Evolutionary conservation across 2,888 invertebrate species (phyloP).

Genomic region (Trichopoda pennipes): DNA sequence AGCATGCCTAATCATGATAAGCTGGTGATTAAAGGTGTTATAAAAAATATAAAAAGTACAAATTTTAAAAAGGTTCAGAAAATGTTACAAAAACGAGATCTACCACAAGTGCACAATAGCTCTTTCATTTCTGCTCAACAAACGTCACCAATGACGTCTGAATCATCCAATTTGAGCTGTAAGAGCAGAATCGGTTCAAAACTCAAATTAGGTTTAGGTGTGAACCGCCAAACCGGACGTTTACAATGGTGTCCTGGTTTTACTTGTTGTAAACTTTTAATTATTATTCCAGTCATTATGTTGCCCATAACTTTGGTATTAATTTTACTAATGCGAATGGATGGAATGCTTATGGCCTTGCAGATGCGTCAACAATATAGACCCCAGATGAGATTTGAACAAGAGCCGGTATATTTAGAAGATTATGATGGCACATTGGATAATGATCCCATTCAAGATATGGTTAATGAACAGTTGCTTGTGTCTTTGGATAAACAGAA

Average conservation of each 20-base stretch:
- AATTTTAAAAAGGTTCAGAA: constrained; percentile 36
- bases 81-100: constrained; percentile 60
- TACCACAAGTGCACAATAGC: constrained; percentile 73
- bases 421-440: constrained; percentile 72
- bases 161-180: constrained; percentile 18
- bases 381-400: constrained; percentile 62
- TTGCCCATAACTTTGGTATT: constrained; percentile 78
- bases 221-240: constrained; percentile 79
- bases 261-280: constrained; percentile 79
- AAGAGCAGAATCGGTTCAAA: constrained; percentile 58
- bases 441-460: constrained; percentile 68
- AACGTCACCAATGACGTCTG: constrained; percentile 16
- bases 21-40: not conserved
- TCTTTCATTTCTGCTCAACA: constrained; percentile 37
- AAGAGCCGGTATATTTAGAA: constrained; percentile 65
- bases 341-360: constrained; percentile 77
- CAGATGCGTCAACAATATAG: constrained; percentile 71
- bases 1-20: constrained; percentile 46
- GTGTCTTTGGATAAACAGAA: constrained; percentile 65
- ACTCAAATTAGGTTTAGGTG: constrained; percentile 76
- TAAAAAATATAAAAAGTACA: constrained; percentile 7
- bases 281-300: constrained; percentile 80
- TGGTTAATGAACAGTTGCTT: constrained; percentile 69
- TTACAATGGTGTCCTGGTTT: constrained; percentile 81
- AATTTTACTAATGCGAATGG: constrained; percentile 77